Evolutionary conservation across 2,113 vertebrate genomes (phyloP), one percentile per base, ranked within the genome.

Genomic region (Lamprotornis superbus): DNA sequence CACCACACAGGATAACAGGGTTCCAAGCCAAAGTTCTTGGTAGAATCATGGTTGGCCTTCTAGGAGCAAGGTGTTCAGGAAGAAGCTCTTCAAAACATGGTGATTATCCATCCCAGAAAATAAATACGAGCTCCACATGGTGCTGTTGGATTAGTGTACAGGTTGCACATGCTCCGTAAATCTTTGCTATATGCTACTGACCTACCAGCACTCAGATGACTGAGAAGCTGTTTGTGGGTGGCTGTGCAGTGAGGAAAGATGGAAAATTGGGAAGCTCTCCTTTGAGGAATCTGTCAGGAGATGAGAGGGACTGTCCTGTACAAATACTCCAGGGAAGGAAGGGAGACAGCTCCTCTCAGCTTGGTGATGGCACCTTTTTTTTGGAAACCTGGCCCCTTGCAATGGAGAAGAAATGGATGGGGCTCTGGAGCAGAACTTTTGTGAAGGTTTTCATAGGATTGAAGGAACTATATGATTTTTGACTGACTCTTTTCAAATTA

Each of bases 211-310:
- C n/a, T 79, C 50, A 63, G 85, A 83, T 77, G 71, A 92, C 64
- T 87, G 95, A 83, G 92, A 81, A 79, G 82, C 78, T 88, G 87
- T 37, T 93, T 77, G 93, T 90, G 92, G 90, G 90, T 8, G 79
- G 93, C 47, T 87, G 11, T 81, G 75, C 64, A 60, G 67, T 23
- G 56, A 95, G 64, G 42, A 89, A 73, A 86, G 79, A 70, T 80
- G 71, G 71, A 46, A 91, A 89, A 80, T 10, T 86, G 25, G 71
- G 89, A 95, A 94, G 56, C n/a, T 88, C 8, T 93, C 31, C 47
- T 73, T 13, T 57, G 75, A 93, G 85, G 37, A 87, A 86, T 70
- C 60, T 56, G 64, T 46, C 67, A 86, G 63, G 46, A 88, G 52
- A 90, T 46, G 83, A 89, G 71, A 78, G 57, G 39, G 77, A 63